Conservation (phyloP, 2,113 vertebrate species). For the Xiphorhynchus elegans region DNA sequence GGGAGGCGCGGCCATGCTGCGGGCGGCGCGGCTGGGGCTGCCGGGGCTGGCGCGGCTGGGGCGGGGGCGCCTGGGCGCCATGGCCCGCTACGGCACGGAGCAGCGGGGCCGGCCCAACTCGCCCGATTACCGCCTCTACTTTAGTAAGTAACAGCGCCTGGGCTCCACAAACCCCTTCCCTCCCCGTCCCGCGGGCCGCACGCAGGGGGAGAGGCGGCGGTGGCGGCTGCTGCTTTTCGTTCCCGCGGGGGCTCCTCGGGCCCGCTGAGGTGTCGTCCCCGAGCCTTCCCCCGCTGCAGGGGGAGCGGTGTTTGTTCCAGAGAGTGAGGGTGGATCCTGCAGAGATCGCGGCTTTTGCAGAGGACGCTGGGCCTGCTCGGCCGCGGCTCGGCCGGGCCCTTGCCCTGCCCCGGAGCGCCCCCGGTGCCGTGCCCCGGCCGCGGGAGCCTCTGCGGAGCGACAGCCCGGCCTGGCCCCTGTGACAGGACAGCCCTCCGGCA, state of each 20-base stretch:
- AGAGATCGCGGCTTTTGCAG: neutral
- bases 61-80: too few relatives aligned
- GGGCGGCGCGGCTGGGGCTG: neutral
- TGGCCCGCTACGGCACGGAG: too few relatives aligned
- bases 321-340: neutral
- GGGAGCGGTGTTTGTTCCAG: neutral
- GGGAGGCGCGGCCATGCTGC: conserved; percentile 24
- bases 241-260: neutral
- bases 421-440: neutral
- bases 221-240: too few relatives aligned
- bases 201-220: too few relatives aligned
- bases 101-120: too few relatives aligned
- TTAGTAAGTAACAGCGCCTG: too few relatives aligned
- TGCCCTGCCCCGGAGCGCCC: neutral
- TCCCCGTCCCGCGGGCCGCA: too few relatives aligned
- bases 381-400: neutral
- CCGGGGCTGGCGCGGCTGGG: too few relatives aligned
- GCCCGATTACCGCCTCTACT: too few relatives aligned
- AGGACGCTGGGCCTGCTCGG: neutral
- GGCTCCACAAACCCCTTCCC: too few relatives aligned
- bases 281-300: neutral
- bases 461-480: neutral
- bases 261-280: neutral
- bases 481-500: neutral
- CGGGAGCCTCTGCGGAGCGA: neutral